phyloP scores from a whole-genome alignment of 2,888 invertebrate genomes.

The Rhyacophila evoluta region DNA sequence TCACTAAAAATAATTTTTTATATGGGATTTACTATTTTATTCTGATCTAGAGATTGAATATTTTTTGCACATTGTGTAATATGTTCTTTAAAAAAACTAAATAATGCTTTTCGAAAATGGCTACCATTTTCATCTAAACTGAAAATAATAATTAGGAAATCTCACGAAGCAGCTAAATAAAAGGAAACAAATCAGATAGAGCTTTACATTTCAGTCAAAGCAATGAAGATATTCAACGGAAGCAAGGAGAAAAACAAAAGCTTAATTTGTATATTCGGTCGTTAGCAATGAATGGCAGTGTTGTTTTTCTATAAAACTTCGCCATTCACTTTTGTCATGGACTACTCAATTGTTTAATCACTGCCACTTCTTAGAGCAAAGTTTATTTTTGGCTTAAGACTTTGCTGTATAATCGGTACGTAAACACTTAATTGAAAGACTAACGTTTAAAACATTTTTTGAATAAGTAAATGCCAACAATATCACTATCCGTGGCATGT shows the following conservation, averaged over 20 bases:
- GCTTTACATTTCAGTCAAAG: neutral
- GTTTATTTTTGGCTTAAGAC: neutral
- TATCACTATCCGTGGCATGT: too few relatives aligned
- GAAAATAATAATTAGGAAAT: conserved; percentile 44
- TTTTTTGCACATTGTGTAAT: too few relatives aligned
- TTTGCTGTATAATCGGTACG: neutral
- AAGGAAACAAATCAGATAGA: neutral
- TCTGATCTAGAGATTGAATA: too few relatives aligned
- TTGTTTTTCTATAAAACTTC: conserved; percentile 39
- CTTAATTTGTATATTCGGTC: conserved; percentile 46
- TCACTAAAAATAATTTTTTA: too few relatives aligned
- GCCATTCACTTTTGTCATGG: neutral
- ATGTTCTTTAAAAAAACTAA: too few relatives aligned
- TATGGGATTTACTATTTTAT: too few relatives aligned
- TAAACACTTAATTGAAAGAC: too few relatives aligned
- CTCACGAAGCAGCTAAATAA: neutral
- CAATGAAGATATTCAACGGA: neutral
- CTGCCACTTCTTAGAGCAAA: neutral
- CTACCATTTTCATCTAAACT: conserved; percentile 47
- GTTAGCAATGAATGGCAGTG: conserved; percentile 35
- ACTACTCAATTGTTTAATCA: neutral
- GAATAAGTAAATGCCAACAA: too few relatives aligned
- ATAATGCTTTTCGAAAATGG: too few relatives aligned
- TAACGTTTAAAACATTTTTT: too few relatives aligned
- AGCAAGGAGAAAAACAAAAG: conserved; percentile 41